Evolutionary conservation across 2,888 invertebrate genomes (phyloP).

Genomic region (Drepana falcataria): DNA sequence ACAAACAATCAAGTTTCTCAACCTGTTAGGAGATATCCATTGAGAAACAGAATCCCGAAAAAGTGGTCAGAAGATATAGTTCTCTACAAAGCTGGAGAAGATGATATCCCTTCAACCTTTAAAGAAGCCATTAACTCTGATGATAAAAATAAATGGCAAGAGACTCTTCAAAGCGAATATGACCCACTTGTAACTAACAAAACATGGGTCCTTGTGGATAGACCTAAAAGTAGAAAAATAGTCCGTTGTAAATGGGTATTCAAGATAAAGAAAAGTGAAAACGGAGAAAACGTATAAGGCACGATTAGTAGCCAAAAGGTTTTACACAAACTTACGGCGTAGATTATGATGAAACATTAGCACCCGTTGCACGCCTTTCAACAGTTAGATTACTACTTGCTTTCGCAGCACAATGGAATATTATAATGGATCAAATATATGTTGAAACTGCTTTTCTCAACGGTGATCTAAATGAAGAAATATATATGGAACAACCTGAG

Average conservation of each 20-base stretch:
- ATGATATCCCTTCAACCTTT: background rate
- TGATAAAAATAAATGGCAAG: background rate
- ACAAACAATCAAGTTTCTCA: too few species aligned
- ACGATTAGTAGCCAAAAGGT: conserved; percentile 1
- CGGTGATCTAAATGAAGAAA: conserved; percentile 1
- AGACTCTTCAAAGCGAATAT: background rate
- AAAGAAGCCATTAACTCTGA: background rate
- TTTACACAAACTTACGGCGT: conserved; percentile 1
- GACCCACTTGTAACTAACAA: background rate
- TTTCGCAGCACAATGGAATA: background rate
- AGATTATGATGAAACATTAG: conserved; percentile 4
- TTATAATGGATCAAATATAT: conserved; percentile 2
- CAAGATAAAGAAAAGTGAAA: background rate
- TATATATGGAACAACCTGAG: conserved; percentile 2
- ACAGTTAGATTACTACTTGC: conserved; percentile 1
- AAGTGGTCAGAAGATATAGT: too few species aligned
- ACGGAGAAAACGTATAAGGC: conserved; percentile 1
- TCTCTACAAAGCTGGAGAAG: too few species aligned
- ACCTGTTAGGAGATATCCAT: too few species aligned
- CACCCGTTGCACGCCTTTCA: conserved; percentile 1
- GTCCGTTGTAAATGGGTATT: background rate
- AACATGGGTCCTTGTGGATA: background rate
- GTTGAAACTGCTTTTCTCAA: conserved; percentile 5
- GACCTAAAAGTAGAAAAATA: background rate
- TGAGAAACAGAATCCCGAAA: too few species aligned